These are phyloP conservation scores for Ditula angustiorana DNA, from an alignment of 2,888 invertebrate genomes.

Conservation along the genomic window DNA sequence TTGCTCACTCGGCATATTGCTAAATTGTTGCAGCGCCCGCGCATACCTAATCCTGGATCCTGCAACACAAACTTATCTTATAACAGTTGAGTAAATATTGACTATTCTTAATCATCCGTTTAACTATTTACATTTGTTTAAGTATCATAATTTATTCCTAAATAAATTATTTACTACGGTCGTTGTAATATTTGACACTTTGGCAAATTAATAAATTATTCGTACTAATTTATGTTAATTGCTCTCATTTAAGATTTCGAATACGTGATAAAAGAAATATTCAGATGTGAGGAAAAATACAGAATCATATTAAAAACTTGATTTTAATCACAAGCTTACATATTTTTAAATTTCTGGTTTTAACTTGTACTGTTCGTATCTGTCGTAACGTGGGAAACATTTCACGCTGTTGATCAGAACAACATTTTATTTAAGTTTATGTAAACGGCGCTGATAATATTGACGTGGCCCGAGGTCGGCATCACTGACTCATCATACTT, in stretches of 20 bases:
- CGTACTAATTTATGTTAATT: background rate
- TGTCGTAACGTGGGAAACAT: background rate
- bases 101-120: background rate
- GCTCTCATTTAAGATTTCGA: background rate
- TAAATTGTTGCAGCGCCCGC: background rate
- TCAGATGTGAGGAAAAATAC: background rate
- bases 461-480: too few species aligned
- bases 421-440: too few species aligned
- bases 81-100: background rate
- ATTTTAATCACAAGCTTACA: background rate
- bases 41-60: background rate
- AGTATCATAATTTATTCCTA: background rate
- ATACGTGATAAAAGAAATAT: background rate
- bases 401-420: too few species aligned
- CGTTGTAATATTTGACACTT: too few species aligned
- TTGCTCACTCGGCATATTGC: background rate
- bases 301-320: background rate
- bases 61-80: too few species aligned
- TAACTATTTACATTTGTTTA: background rate
- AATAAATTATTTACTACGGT: background rate
- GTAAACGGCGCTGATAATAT: too few species aligned
- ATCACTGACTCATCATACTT: background rate
- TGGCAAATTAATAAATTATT: background rate
- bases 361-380: background rate
- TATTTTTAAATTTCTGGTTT: background rate